phyloP scores from a whole-genome alignment of 2,797 vertebrate genomes.

The Morus bassanus region DNA sequence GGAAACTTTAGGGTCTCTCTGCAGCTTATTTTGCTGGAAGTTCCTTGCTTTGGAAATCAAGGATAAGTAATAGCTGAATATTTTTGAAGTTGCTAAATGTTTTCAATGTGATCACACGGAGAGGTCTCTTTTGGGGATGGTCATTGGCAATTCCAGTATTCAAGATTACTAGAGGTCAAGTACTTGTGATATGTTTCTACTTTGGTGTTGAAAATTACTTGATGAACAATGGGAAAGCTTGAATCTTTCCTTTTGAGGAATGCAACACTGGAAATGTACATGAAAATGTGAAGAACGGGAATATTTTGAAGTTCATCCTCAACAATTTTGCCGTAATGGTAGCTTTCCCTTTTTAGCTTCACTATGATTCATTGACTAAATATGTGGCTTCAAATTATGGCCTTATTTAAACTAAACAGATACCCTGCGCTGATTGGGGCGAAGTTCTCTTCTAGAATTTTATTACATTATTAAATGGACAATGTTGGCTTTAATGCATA shows the following conservation, averaged over 20 bases:
- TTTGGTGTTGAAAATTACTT: not conserved
- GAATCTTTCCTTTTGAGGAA: not conserved
- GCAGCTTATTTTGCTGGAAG: not conserved
- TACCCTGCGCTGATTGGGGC: not conserved
- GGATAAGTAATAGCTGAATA: not conserved
- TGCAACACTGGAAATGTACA: not conserved
- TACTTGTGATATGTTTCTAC: not conserved
- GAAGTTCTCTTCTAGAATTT: not conserved
- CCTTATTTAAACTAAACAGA: conserved; percentile 71
- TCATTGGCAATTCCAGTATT: not conserved
- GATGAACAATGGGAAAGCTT: not conserved
- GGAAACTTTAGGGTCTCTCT: not conserved
- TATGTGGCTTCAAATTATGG: conserved; percentile 74
- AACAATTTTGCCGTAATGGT: conserved; percentile 34
- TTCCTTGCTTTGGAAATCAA: not conserved
- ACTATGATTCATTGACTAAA: conserved; percentile 74
- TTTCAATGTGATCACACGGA: not conserved
- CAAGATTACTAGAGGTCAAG: not conserved
- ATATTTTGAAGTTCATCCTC: not conserved
- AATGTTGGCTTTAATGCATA: not conserved
- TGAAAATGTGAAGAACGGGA: not conserved
- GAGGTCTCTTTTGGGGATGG: not conserved
- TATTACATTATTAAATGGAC: not conserved
- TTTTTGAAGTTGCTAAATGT: not conserved
- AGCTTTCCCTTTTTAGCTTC: conserved; percentile 67